These are phyloP conservation scores for Apantesis nais DNA, from an alignment of 2,888 invertebrate genomes.

Conservation along the genomic window DNA sequence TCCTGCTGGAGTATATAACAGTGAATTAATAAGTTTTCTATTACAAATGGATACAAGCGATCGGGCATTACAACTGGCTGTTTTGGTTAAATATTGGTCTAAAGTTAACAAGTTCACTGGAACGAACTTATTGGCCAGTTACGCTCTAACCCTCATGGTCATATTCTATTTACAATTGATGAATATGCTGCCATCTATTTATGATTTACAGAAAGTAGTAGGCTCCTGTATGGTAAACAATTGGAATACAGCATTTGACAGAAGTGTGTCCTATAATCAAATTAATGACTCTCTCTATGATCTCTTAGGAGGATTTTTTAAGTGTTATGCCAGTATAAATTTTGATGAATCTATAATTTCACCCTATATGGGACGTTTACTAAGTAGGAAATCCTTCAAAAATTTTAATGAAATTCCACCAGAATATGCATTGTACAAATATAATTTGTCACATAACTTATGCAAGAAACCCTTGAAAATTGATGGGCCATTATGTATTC, in stretches of 20 bases:
- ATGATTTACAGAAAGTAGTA: slow-evolving; percentile 68
- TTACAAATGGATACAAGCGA: slow-evolving; percentile 77
- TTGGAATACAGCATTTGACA: slow-evolving; percentile 67
- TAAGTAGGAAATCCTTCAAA: slow-evolving; percentile 69
- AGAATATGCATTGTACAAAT: slow-evolving; percentile 72
- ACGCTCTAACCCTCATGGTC: slow-evolving; percentile 87
- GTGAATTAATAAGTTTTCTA: slow-evolving; percentile 86
- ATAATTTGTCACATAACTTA: slow-evolving; percentile 44
- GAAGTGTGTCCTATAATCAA: slow-evolving; percentile 28
- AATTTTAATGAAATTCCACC: slow-evolving; percentile 46
- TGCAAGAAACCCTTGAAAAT: slow-evolving; percentile 55
- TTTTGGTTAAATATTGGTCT: slow-evolving; percentile 91
- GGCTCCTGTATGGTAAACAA: slow-evolving; percentile 66
- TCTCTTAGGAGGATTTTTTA: slow-evolving; percentile 87
- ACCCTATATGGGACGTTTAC: slow-evolving; percentile 82
- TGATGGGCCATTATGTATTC: slow-evolving; percentile 79
- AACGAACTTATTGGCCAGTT: slow-evolving; percentile 87
- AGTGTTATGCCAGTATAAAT: slow-evolving; percentile 85
- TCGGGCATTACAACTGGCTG: slow-evolving; percentile 84
- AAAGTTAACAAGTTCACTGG: slow-evolving; percentile 86
- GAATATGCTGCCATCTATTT: slow-evolving; percentile 84
- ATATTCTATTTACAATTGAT: slow-evolving; percentile 90
- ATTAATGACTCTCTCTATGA: slow-evolving; percentile 70
- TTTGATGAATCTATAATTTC: slow-evolving; percentile 85
- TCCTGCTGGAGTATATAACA: slow-evolving; percentile 88